Base-by-base conservation (phyloP, 2,113 vertebrate genomes). In the Piprites chloris region DNA sequence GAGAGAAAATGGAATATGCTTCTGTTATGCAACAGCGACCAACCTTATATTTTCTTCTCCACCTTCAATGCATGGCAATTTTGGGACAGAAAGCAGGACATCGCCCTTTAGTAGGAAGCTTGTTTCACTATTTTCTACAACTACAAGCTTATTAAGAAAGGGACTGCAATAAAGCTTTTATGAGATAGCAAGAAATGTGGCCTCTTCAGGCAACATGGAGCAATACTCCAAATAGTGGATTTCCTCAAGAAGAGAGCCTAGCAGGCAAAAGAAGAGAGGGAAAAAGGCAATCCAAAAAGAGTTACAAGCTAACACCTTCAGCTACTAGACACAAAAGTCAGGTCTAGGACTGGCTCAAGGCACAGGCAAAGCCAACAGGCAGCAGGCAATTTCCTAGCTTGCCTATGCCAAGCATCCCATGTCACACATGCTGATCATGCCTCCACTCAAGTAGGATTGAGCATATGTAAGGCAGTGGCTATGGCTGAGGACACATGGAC, bases 71-170 rank as follows among this genome's bases (percentile, higher is more conserved):
- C 11, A 73, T 1, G 4, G 41, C n/a, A 93, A 55, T 33, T 35
- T 39, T 9, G 10, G 12, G 30, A 26, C 32, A 80, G 37, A 61
- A 86, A 69, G 41, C 3, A 88, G 53, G 33, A 46, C 19, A 41
- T 4, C 0, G 0, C 4, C 37, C 5, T 35, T 65, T 14, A 83
- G 11, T 1, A 46, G 32, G 41, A 85, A 80, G 33, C 0, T 3
- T 37, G 61, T 61, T 61, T 63, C 35, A 55, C 44, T 39, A 13
- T 65, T 17, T 72, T 65, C 32, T 73, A 52, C 14, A 80, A 30
- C 7, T 65, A 42, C 15, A 72, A 87, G 30, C n/a, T 81, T 52
- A 87, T 26, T 18, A 21, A 92, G 24, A 81, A 80, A 89, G 13
- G 5, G 9, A 68, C 16, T 75, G 18, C 14, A 72, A n/a, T 17